Evolutionary conservation across 2,113 vertebrate species (phyloP).

Genomic region (Steatornis caripensis): DNA sequence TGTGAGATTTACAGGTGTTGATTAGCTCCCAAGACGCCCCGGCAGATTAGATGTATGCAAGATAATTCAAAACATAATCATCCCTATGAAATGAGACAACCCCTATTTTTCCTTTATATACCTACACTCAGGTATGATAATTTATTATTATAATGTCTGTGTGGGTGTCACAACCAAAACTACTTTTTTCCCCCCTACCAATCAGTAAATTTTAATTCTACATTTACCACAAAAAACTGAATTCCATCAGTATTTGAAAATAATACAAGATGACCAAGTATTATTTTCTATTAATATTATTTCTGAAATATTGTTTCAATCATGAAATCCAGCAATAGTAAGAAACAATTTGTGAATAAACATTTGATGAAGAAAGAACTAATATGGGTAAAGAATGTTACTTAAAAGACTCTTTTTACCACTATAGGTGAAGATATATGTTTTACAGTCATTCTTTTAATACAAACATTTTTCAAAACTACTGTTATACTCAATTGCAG

Average conservation of each 20-base stretch:
- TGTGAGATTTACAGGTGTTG: neutral
- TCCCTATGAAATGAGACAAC: neutral
- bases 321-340: neutral
- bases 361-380: neutral
- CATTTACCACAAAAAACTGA: neutral
- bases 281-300: neutral
- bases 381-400: neutral
- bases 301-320: neutral
- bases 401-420: neutral
- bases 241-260: neutral
- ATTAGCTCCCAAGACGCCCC: neutral
- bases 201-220: neutral
- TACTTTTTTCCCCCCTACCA: neutral
- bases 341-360: neutral
- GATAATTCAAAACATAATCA: neutral
- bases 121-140: neutral
- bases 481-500: neutral
- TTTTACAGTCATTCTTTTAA: neutral
- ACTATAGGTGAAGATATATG: neutral
- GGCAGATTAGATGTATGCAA: neutral
- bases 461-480: neutral
- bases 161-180: neutral
- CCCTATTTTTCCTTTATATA: neutral
- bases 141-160: neutral
- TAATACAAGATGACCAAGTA: neutral